Percentiles rank a stretch among this genome's conserved stretches.
Evolutionary conservation across 2,113 vertebrate species (phyloP).

Genomic region (Callipepla californica): DNA sequence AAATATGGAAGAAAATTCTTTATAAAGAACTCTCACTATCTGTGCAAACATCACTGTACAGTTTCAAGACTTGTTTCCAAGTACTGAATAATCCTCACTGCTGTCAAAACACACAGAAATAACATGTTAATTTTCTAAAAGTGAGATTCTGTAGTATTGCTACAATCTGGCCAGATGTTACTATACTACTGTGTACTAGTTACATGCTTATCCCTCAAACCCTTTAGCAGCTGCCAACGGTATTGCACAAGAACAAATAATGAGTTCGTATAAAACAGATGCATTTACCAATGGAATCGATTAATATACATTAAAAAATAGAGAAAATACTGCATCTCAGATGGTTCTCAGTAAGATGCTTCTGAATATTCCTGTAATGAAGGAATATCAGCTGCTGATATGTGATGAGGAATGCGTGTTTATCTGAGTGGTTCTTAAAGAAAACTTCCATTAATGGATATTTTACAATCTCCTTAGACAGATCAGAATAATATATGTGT

Average conservation of each 20-base stretch:
- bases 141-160: slow-evolving; percentile 60
- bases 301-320: slow-evolving; percentile 58
- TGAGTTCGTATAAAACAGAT: slow-evolving; percentile 66
- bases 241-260: slow-evolving; percentile 63
- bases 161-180: slow-evolving; percentile 65
- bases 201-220: slow-evolving; percentile 67
- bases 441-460: background rate
- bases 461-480: background rate
- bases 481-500: background rate
- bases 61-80: background rate
- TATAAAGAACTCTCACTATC: background rate
- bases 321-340: slow-evolving; percentile 55
- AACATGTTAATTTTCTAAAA: slow-evolving; percentile 56
- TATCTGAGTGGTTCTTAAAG: background rate
- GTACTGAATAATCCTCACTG: background rate
- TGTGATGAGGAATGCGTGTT: background rate
- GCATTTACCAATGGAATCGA: slow-evolving; percentile 73
- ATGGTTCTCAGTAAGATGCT: slow-evolving; percentile 29
- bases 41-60: background rate
- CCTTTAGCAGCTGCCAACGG: slow-evolving; percentile 66
- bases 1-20: background rate
- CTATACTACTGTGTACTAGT: slow-evolving; percentile 71
- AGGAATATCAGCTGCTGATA: background rate
- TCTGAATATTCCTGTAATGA: slow-evolving; percentile 31
- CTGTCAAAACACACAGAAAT: slow-evolving; percentile 60